These are phyloP conservation scores for Bufo gargarizans DNA, from an alignment of 2,113 vertebrate genomes.

Conservation along the genomic window DNA sequence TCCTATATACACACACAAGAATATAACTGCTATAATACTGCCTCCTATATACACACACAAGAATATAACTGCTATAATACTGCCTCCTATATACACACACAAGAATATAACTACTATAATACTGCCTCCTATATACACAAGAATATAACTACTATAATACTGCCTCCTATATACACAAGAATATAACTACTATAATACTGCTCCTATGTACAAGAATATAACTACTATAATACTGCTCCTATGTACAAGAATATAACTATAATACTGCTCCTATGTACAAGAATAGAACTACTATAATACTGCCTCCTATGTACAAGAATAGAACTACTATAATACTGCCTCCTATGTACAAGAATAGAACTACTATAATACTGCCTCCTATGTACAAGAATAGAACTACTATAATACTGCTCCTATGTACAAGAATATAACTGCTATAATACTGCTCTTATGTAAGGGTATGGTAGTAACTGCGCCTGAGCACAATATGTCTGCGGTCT, in stretches of 20 bases:
- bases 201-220: neutral
- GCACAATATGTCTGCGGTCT: no score
- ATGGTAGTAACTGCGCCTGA: no score
- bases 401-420: neutral
- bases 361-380: neutral
- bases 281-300: no score
- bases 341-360: neutral
- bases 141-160: neutral
- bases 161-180: neutral
- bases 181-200: neutral
- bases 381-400: neutral
- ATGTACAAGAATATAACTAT: no score
- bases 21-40: constrained; percentile 3
- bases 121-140: neutral
- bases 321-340: no score
- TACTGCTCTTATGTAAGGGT: no score
- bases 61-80: neutral
- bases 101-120: constrained; percentile 1
- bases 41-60: neutral
- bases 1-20: neutral
- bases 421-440: neutral
- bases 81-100: neutral
- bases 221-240: neutral
- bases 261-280: no score
- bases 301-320: no score